Evolutionary conservation across 2,888 invertebrate species (phyloP).

Genomic region (Auanema freiburgensis): DNA sequence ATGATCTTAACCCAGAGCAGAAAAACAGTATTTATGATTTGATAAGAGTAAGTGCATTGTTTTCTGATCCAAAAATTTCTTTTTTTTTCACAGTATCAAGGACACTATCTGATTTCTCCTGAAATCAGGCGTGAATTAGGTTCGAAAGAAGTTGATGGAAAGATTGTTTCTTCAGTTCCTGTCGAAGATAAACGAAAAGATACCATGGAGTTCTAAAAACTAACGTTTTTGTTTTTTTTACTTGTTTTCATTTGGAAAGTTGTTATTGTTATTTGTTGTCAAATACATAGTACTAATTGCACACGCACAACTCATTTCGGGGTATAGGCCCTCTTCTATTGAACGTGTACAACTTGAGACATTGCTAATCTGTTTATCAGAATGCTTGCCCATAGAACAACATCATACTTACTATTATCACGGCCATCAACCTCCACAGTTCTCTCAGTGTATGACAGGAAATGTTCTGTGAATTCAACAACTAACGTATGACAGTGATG

Average conservation of each 20-base stretch:
- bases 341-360: too few relatives aligned
- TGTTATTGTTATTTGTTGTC: constrained; percentile 13
- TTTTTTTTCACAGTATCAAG: constrained; percentile 68
- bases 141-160: constrained; percentile 73
- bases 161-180: constrained; percentile 33
- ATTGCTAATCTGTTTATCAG: too few relatives aligned
- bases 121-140: constrained; percentile 86
- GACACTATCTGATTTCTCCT: constrained; percentile 73
- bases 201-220: constrained; percentile 42
- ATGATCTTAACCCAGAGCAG: constrained; percentile 89
- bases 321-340: too few relatives aligned
- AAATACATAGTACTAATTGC: not conserved
- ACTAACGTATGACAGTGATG: too few relatives aligned
- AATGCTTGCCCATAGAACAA: too few relatives aligned
- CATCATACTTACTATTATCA: too few relatives aligned
- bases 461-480: too few relatives aligned
- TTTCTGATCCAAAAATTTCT: not conserved
- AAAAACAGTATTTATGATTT: constrained; percentile 81
- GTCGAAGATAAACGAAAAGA: constrained; percentile 31
- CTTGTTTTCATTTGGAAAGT: constrained; percentile 10
- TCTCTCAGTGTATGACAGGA: too few relatives aligned
- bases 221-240: constrained; percentile 9
- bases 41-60: constrained; percentile 66
- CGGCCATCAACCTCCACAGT: too few relatives aligned
- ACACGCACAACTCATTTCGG: too few relatives aligned